These are phyloP conservation scores for Garra rufa DNA, from an alignment of 2,113 vertebrate genomes.

Conservation along the genomic window DNA sequence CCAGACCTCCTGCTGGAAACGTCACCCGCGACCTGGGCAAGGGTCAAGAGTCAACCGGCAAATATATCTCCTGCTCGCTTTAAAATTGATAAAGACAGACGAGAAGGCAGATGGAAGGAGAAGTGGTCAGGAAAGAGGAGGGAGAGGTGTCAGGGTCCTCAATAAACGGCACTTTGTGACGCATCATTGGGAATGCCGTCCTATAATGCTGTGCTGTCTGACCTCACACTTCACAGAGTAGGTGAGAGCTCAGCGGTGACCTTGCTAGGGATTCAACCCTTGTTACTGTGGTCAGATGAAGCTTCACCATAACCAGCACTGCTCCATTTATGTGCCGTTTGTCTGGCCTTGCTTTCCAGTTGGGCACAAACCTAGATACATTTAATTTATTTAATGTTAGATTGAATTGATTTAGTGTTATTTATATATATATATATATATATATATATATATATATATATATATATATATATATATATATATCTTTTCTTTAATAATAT, in stretches of 20 bases:
- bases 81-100: conserved; percentile 61
- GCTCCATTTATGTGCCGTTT: conserved; percentile 26
- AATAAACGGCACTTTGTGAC: conserved; percentile 55
- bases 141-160: conserved; percentile 49
- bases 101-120: conserved; percentile 33
- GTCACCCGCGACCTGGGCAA: conserved; percentile 59
- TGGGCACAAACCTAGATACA: neutral
- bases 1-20: conserved; percentile 54
- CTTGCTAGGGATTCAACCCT: conserved; percentile 22
- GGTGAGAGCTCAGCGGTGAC: conserved; percentile 46
- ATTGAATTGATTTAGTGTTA: neutral
- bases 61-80: conserved; percentile 60
- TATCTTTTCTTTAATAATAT: too few relatives aligned
- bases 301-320: neutral
- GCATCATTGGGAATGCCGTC: conserved; percentile 53
- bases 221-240: conserved; percentile 51
- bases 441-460: too few relatives aligned
- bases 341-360: conserved; percentile 74
- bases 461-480: too few relatives aligned
- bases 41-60: conserved; percentile 64
- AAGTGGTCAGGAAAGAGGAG: conserved; percentile 30
- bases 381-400: neutral
- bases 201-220: conserved; percentile 50
- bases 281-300: neutral
- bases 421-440: too few relatives aligned